These are phyloP conservation scores for Protobothrops mucrosquamatus DNA, from an alignment of 2,113 vertebrate species.

Conservation along the genomic window DNA sequence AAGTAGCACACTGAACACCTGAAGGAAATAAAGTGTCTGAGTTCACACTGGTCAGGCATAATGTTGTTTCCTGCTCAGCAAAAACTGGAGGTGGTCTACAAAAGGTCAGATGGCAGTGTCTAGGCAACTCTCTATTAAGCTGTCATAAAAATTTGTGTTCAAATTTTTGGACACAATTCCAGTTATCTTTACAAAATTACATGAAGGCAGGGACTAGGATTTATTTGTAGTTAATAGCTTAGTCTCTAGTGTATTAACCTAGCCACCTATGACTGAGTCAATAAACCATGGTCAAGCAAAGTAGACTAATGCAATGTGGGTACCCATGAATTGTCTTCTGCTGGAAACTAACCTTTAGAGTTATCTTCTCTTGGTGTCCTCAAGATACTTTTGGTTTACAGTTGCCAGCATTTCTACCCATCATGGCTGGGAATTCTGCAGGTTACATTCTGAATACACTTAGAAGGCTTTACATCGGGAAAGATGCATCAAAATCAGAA, in stretches of 20 bases:
- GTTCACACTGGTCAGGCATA: not conserved
- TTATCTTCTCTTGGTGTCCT: not conserved
- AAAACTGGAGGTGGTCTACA: not conserved
- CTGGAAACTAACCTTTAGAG: not conserved
- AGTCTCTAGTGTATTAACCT: not conserved
- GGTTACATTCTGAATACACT: not conserved
- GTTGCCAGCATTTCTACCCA: not conserved
- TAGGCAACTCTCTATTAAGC: not conserved
- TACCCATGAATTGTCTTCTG: not conserved
- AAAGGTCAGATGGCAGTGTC: not conserved
- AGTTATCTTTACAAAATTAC: not conserved
- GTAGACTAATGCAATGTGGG: not conserved
- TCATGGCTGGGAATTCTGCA: not conserved
- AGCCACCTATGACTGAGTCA: not conserved
- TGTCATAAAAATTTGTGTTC: not conserved
- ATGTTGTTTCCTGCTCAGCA: not conserved
- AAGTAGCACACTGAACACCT: not conserved
- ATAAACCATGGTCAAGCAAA: not conserved
- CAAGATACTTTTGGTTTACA: not conserved
- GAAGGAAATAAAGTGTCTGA: not conserved
- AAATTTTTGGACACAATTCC: no score
- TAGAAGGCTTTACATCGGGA: not conserved
- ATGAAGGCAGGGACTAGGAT: not conserved
- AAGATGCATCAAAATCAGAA: not conserved
- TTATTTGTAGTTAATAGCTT: not conserved